Evolutionary conservation across 2,888 invertebrate genomes (phyloP).

Genomic region (Papilio protenor): DNA sequence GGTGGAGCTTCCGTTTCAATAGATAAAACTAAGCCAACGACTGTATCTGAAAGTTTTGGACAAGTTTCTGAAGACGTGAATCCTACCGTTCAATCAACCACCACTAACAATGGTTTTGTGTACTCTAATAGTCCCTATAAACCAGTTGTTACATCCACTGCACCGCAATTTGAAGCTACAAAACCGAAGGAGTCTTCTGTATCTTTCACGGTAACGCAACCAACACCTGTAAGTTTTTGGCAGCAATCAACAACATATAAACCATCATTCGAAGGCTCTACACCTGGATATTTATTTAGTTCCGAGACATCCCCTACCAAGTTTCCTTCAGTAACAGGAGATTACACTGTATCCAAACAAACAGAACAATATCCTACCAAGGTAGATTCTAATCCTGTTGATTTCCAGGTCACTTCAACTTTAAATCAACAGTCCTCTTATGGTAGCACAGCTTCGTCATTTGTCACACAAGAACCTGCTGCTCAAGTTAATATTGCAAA

Average conservation of each 20-base stretch:
- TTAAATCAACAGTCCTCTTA: neutral
- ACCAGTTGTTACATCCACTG: slow-evolving; percentile 11
- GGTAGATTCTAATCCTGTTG: neutral
- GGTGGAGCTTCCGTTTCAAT: neutral
- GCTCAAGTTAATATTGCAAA: neutral
- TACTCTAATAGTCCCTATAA: slow-evolving; percentile 1
- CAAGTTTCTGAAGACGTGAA: neutral
- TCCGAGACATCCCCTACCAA: slow-evolving; percentile 1
- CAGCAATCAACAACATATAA: slow-evolving; percentile 28
- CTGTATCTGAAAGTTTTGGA: neutral
- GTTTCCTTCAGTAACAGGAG: slow-evolving; percentile 14
- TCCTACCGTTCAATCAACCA: slow-evolving; percentile 9
- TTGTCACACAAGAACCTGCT: slow-evolving; percentile 2
- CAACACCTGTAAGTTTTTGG: slow-evolving; percentile 12
- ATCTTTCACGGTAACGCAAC: neutral
- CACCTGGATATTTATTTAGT: neutral
- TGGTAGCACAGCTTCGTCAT: slow-evolving; percentile 12
- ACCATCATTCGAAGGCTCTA: slow-evolving; percentile 11
- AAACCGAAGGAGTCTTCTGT: slow-evolving; percentile 6
- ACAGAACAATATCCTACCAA: slow-evolving; percentile 14
- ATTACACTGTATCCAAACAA: slow-evolving; percentile 13
- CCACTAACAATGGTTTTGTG: neutral
- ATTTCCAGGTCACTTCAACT: neutral
- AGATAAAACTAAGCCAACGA: slow-evolving; percentile 21
- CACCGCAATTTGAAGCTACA: neutral